These are phyloP conservation scores for Aspidiotus rigidus DNA, from an alignment of 2,888 invertebrate species.

Conservation along the genomic window DNA sequence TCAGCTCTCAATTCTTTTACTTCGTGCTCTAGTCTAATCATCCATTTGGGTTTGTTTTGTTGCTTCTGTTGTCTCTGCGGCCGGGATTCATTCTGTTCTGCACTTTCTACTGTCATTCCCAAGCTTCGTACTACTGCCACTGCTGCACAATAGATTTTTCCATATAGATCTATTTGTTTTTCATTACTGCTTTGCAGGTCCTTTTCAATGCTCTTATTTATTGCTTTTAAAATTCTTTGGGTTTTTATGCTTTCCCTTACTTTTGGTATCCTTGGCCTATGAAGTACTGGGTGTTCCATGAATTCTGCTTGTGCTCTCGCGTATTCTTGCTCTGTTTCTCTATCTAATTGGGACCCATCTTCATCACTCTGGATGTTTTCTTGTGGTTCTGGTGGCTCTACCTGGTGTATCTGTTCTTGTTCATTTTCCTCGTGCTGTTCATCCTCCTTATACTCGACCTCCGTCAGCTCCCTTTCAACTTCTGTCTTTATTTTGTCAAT, in stretches of 20 bases:
- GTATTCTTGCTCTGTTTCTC: neutral
- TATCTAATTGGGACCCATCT: neutral
- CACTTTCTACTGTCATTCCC: neutral
- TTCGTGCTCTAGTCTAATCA: neutral
- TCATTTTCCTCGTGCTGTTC: neutral
- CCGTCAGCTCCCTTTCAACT: neutral
- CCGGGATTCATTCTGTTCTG: neutral
- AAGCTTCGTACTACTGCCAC: neutral
- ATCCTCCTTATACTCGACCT: neutral
- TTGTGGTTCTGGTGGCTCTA: neutral
- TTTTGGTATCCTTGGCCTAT: constrained; percentile 4
- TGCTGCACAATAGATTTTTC: constrained; percentile 2
- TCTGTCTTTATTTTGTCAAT: neutral
- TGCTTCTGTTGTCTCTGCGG: neutral
- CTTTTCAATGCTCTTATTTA: neutral
- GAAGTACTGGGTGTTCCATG: neutral
- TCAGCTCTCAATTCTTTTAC: constrained; percentile 2
- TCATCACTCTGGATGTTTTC: neutral
- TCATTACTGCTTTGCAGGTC: neutral
- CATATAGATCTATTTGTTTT: neutral
- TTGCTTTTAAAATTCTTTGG: neutral
- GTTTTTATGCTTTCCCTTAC: neutral
- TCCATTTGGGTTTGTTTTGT: neutral
- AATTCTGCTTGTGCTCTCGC: neutral
- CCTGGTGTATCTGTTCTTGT: neutral